A percentile compares a stretch with the other conserved stretches of the same genome.
phyloP scores from a whole-genome alignment of 1,140 invertebrate species.

The Platyscapa corneri region DNA sequence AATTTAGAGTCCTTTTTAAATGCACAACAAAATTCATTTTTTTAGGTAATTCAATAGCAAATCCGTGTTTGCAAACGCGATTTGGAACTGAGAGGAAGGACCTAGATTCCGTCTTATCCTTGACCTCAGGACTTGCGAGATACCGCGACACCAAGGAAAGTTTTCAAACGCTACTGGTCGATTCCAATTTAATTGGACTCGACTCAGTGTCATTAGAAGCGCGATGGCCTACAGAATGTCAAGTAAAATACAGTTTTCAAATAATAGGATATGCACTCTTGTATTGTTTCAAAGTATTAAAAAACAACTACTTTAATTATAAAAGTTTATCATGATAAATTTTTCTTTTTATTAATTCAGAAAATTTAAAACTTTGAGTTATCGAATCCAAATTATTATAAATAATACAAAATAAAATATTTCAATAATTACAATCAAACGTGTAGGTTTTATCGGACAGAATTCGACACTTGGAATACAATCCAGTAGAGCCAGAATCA shows the following conservation, averaged over 20 bases:
- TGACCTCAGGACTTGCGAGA: slow-evolving; percentile 55
- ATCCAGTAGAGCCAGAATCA: slow-evolving; percentile 82
- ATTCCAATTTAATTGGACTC: slow-evolving; percentile 53
- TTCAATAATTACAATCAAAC: background rate
- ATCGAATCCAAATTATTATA: background rate
- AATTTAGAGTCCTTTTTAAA: background rate
- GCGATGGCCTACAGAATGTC: slow-evolving; percentile 91
- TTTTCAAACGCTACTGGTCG: slow-evolving; percentile 57
- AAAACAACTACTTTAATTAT: too few relatives aligned
- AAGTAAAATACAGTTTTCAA: slow-evolving; percentile 74
- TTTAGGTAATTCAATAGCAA: slow-evolving; percentile 57
- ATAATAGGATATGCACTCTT: background rate
- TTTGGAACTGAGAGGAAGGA: slow-evolving; percentile 60
- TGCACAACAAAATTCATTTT: slow-evolving; percentile 31
- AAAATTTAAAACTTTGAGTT: too few relatives aligned
- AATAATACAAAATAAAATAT: background rate
- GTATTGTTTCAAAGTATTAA: too few relatives aligned
- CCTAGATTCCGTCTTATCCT: slow-evolving; percentile 61
- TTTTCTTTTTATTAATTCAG: too few relatives aligned
- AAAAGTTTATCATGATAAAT: too few relatives aligned
- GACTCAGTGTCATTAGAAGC: slow-evolving; percentile 82
- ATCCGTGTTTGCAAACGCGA: slow-evolving; percentile 58
- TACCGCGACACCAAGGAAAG: slow-evolving; percentile 63
- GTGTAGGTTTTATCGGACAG: slow-evolving; percentile 86
- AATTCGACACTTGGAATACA: slow-evolving; percentile 85